Percentiles rank a stretch among this genome's conserved stretches.
These are phyloP conservation scores for Ascaphus truei DNA, from an alignment of 2,113 vertebrate genomes.

Conservation along the genomic window DNA sequence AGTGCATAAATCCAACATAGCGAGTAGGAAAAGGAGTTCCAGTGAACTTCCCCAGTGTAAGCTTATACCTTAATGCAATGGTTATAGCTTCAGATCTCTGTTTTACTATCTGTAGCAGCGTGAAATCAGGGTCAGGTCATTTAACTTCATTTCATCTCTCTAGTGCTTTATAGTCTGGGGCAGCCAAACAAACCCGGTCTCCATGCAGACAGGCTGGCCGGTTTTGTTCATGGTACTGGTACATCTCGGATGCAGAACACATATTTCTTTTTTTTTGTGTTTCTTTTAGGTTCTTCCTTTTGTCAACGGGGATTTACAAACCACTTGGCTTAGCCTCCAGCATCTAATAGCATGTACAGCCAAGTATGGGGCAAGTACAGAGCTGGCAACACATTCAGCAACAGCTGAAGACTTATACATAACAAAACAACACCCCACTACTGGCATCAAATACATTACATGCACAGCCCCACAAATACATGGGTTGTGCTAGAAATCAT, in stretches of 20 bases:
- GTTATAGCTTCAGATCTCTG: not conserved
- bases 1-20: not conserved
- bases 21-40: not conserved
- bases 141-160: constrained; percentile 5
- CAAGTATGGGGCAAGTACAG: not conserved
- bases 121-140: constrained; percentile 26
- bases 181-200: not conserved
- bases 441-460: not conserved
- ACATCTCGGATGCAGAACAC: not conserved
- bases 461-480: not conserved
- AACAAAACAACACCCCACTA: not conserved
- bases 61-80: constrained; percentile 1
- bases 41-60: constrained; percentile 15
- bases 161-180: not conserved
- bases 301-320: not conserved
- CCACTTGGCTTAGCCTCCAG: not conserved
- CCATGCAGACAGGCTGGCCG: not conserved
- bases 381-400: not conserved
- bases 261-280: not conserved
- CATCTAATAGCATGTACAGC: not conserved
- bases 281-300: not conserved
- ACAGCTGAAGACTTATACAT: not conserved
- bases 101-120: constrained; percentile 12
- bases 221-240: not conserved
- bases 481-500: too few species aligned